phyloP scores from a whole-genome alignment of 2,888 invertebrate genomes.

The Nemurella pictetii region DNA sequence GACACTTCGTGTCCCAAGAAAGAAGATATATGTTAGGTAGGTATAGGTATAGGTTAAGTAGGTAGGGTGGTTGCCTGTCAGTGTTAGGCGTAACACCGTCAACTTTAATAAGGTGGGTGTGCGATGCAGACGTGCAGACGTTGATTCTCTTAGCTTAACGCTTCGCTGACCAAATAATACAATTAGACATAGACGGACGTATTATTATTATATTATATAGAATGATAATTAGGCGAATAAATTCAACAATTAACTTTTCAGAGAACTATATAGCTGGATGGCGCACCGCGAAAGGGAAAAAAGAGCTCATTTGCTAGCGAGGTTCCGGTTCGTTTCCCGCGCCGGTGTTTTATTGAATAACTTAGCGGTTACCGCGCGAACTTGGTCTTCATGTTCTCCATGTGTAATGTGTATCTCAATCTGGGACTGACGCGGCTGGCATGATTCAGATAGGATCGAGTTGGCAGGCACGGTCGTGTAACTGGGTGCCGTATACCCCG shows the following conservation, averaged over 20 bases:
- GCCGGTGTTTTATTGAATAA: background rate
- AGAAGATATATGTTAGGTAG: background rate
- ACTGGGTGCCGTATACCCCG: background rate
- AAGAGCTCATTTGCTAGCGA: background rate
- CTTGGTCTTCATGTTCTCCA: too few relatives aligned
- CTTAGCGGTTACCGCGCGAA: background rate
- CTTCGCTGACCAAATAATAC: slow-evolving; percentile 16
- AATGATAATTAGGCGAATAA: background rate
- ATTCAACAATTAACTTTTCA: slow-evolving; percentile 7
- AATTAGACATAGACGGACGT: slow-evolving; percentile 15
- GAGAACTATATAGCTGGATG: background rate
- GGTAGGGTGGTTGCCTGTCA: background rate
- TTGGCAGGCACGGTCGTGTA: background rate
- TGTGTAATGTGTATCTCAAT: background rate
- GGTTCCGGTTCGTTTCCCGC: background rate
- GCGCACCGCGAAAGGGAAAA: background rate
- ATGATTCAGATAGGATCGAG: background rate
- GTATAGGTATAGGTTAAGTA: background rate
- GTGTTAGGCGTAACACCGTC: slow-evolving; percentile 7
- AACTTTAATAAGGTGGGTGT: slow-evolving; percentile 20
- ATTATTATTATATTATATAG: slow-evolving; percentile 9
- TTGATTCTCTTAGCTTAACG: background rate
- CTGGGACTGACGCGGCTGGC: background rate
- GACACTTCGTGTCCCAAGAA: background rate
- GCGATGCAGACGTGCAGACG: background rate